A percentile compares a stretch with the other conserved stretches of the same genome.
These are phyloP conservation scores for Aurelia coerulea DNA, from an alignment of 30 jellyfish, hydroid and myxozoan species.

Conservation along the genomic window DNA sequence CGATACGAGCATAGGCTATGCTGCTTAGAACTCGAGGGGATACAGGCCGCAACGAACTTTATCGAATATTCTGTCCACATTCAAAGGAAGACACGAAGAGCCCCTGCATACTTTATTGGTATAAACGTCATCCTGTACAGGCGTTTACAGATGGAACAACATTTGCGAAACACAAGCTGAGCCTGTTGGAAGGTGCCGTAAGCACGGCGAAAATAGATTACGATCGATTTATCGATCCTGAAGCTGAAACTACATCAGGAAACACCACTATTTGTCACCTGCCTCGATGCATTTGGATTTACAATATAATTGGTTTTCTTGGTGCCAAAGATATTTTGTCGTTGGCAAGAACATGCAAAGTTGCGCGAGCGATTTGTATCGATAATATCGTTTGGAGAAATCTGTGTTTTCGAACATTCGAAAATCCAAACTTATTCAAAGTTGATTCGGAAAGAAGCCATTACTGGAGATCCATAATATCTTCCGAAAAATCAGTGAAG, in stretches of 20 bases:
- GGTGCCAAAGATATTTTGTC: slow-evolving; percentile 23
- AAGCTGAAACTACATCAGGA: not conserved
- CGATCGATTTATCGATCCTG: not conserved
- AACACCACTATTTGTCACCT: not conserved
- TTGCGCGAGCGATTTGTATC: slow-evolving; percentile 27
- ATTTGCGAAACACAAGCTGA: slow-evolving; percentile 66
- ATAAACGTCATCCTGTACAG: slow-evolving; percentile 36
- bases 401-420: slow-evolving; percentile 53
- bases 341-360: slow-evolving; percentile 51
- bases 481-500: not conserved
- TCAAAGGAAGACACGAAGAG: slow-evolving; percentile 27
- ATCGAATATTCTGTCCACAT: slow-evolving; percentile 44
- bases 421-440: slow-evolving; percentile 30
- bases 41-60: not conserved
- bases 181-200: slow-evolving; percentile 32
- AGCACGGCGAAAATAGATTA: not conserved
- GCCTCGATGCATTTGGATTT: slow-evolving; percentile 44
- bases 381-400: slow-evolving; percentile 63
- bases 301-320: slow-evolving; percentile 9
- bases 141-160: slow-evolving; percentile 63
- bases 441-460: slow-evolving; percentile 13
- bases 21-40: too few relatives aligned
- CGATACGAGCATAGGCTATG: too few relatives aligned
- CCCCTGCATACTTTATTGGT: slow-evolving; percentile 68
- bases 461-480: not conserved